A percentile compares a stretch with the other conserved stretches of the same genome.
Conservation (phyloP, 2,113 vertebrate species). For the Neogobius melanostomus region DNA sequence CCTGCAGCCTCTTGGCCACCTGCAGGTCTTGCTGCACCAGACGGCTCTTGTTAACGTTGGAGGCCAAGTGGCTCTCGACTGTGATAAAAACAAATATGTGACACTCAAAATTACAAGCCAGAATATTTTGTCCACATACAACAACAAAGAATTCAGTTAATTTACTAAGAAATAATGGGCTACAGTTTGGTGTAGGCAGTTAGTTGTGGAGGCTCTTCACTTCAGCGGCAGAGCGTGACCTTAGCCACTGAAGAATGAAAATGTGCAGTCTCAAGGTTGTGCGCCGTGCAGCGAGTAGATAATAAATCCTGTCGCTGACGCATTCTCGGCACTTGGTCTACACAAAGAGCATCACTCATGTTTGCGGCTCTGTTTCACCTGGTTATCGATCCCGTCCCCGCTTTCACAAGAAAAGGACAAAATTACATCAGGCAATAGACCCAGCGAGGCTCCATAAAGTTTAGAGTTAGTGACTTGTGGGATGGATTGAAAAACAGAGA, state of each 20-base stretch:
- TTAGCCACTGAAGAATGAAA: slow-evolving; percentile 48
- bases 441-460: slow-evolving; percentile 45
- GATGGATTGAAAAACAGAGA: slow-evolving; percentile 47
- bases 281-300: slow-evolving; percentile 45
- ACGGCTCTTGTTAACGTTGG: slow-evolving; percentile 91
- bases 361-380: slow-evolving; percentile 44
- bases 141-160: background rate
- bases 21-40: slow-evolving; percentile 91
- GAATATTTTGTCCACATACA: background rate
- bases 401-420: slow-evolving; percentile 50
- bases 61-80: slow-evolving; percentile 98
- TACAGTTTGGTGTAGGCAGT: slow-evolving; percentile 30
- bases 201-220: slow-evolving; percentile 20
- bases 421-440: slow-evolving; percentile 64
- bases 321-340: slow-evolving; percentile 47
- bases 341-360: slow-evolving; percentile 64
- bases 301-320: slow-evolving; percentile 68
- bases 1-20: slow-evolving; percentile 92
- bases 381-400: slow-evolving; percentile 54
- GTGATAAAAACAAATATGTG: slow-evolving; percentile 45
- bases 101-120: slow-evolving; percentile 12
- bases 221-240: slow-evolving; percentile 17
- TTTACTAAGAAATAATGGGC: slow-evolving; percentile 5
- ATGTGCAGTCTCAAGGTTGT: slow-evolving; percentile 61
- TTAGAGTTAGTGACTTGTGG: slow-evolving; percentile 32